Percentiles rank a stretch among this genome's conserved stretches.
These are phyloP conservation scores for Hirtodrosophila confusa DNA, from an alignment of 2,888 invertebrate genomes.

Conservation along the genomic window DNA sequence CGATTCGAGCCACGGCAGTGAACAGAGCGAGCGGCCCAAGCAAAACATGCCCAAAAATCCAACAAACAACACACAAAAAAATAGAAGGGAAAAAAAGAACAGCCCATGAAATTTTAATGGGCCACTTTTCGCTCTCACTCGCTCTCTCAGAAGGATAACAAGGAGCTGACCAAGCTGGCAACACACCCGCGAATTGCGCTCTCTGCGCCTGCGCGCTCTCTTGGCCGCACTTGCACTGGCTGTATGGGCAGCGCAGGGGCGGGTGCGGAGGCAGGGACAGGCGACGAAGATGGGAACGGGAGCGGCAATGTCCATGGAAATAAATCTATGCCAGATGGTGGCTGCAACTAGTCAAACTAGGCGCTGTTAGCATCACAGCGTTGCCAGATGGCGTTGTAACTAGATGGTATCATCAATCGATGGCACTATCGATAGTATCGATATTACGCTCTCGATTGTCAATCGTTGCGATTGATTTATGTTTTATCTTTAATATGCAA, in stretches of 20 bases:
- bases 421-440: neutral
- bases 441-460: neutral
- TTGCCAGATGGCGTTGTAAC: slow-evolving; percentile 34
- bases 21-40: slow-evolving; percentile 33
- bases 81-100: slow-evolving; percentile 31
- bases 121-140: slow-evolving; percentile 26
- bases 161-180: slow-evolving; percentile 1
- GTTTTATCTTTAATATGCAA: too few species aligned
- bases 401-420: neutral
- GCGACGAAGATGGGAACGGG: neutral
- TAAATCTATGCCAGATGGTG: slow-evolving; percentile 42
- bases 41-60: slow-evolving; percentile 48
- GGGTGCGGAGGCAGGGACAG: neutral
- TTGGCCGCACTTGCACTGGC: slow-evolving; percentile 11
- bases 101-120: slow-evolving; percentile 49
- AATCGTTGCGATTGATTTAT: neutral
- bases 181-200: slow-evolving; percentile 41
- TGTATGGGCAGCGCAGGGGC: neutral
- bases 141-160: slow-evolving; percentile 17
- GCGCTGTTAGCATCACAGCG: slow-evolving; percentile 36
- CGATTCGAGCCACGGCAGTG: slow-evolving; percentile 40
- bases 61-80: neutral
- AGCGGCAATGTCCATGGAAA: slow-evolving; percentile 2
- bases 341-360: slow-evolving; percentile 28
- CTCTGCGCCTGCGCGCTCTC: slow-evolving; percentile 38